Base-by-base conservation (phyloP, 2,888 invertebrate species). In the Chrysolina haemoptera region DNA sequence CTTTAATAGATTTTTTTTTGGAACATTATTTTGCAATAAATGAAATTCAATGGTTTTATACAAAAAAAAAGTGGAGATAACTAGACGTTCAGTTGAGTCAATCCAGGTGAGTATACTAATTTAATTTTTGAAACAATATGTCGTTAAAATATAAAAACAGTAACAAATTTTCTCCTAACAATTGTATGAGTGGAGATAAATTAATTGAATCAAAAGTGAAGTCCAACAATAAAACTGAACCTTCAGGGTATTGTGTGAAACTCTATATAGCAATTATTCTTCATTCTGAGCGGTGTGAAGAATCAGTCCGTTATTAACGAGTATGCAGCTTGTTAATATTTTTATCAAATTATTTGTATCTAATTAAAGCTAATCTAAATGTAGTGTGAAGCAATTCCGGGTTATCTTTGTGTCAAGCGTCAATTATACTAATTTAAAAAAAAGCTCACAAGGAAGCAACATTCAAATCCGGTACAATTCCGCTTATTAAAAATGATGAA, bases 141-240 rank as follows among this genome's bases (percentile, higher is more conserved):
- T 83, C 80, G 81, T 83, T 83, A 82, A 81, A 80, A 79, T 73
- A 75, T 80, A 82, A 82, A 82, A 81, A 82, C 35, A 8, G 35
- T 3, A 83, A 82, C 81, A 80, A 82, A 82, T 81, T n/a, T n/a
- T 78, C 77, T 72, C 76, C 79, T 74, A 81, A 81, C 80, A 48
- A 70, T 63, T 59, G 74, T 80, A 81, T 78, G 79, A 80, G 81
- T 71, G 75, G 70, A 78, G 74, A 77, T 64, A 76, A 74, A 80
- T 75, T 79, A 79, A 76, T 75, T 65, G 77, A 77, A 79, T 80
- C 79, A 78, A 80, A 77, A 59, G 63, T 62, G 65, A 62, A 73
- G 68, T 68, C 62, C 65, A 76, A 76, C 76, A 78, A 78, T 74
- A 71, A 76, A 72, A 74, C 68, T 55, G 67, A 68, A 69, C 50